Evolutionary conservation across 2,888 invertebrate species (phyloP), one percentile per base, ranked within the genome.

Genomic region (Sepioteuthis lessoniana): DNA sequence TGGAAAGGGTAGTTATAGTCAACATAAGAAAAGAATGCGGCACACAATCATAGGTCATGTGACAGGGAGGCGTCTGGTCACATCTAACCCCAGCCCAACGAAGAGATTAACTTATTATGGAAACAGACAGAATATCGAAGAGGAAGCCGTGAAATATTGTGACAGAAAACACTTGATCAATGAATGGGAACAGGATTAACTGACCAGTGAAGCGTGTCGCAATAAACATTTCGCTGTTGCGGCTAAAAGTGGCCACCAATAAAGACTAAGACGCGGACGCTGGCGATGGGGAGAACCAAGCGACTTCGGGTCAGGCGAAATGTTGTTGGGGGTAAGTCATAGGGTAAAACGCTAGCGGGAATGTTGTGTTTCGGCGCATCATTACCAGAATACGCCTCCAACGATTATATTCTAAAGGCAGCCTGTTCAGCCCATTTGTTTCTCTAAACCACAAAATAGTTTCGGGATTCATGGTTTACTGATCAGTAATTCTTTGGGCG

Each of bases 141-240:
- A 76, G 76, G n/a, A n/a, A 10, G 35, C n/a, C 35, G 76, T 76
- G 76, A 76, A 76, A 76, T 76, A 76, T 76, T 35, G 76, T 76
- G 76, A 35, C 76, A 76, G 76, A 76, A 76, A 76, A n/a, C 76
- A 76, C 76, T n/a, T 76, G 76, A 76, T n/a, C 76, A 76, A 76
- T n/a, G 76, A n/a, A 76, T 76, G n/a, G 76, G 35, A 76, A 76
- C 76, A n/a, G n/a, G n/a, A 35, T 76, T 76, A 76, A n/a, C 16
- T 76, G 76, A 76, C 13, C 76, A 76, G n/a, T 76, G 76, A 76
- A 76, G 76, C 76, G 76, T 76, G 16, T n/a, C 35, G 76, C 76
- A 76, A 76, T 76, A 76, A 76, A 76, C 76, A 76, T 76, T 76
- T 76, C 76, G n/a, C 76, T 76, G 76, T 35, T 10, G 19, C 76